phyloP scores from a whole-genome alignment of 1,140 invertebrate genomes.

The Diabrotica undecimpunctata region DNA sequence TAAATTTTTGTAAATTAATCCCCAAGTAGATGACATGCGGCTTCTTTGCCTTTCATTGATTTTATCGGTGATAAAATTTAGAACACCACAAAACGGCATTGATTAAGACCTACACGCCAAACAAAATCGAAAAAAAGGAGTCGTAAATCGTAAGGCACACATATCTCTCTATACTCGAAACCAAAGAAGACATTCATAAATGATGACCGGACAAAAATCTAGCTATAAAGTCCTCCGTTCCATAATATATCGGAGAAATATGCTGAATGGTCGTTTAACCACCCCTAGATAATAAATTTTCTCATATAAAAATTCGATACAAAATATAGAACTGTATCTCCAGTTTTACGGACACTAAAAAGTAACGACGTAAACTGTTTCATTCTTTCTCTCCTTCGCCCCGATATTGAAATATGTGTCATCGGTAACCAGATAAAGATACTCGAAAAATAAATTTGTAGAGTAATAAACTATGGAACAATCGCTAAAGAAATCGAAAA shows the following conservation, averaged over 20 bases:
- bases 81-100: not conserved
- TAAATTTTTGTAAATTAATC: too few relatives aligned
- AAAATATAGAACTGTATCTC: conserved; percentile 18
- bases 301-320: conserved; percentile 29
- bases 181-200: conserved; percentile 30
- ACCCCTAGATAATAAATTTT: conserved; percentile 30
- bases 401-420: conserved; percentile 6
- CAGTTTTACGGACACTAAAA: conserved; percentile 19
- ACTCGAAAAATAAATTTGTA: too few relatives aligned
- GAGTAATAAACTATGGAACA: too few relatives aligned
- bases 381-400: not conserved
- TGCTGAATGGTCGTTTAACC: conserved; percentile 33
- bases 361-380: conserved; percentile 4
- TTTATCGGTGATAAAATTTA: not conserved
- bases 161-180: conserved; percentile 5
- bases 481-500: too few relatives aligned
- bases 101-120: not conserved
- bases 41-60: not conserved
- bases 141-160: not conserved
- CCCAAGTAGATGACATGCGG: too few relatives aligned
- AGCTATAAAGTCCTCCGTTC: conserved; percentile 22
- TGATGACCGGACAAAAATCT: conserved; percentile 30
- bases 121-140: not conserved
- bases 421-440: too few relatives aligned
- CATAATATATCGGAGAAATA: conserved; percentile 26